Conservation (phyloP, 2,888 invertebrate species). For the Clepsis dumicolana region DNA sequence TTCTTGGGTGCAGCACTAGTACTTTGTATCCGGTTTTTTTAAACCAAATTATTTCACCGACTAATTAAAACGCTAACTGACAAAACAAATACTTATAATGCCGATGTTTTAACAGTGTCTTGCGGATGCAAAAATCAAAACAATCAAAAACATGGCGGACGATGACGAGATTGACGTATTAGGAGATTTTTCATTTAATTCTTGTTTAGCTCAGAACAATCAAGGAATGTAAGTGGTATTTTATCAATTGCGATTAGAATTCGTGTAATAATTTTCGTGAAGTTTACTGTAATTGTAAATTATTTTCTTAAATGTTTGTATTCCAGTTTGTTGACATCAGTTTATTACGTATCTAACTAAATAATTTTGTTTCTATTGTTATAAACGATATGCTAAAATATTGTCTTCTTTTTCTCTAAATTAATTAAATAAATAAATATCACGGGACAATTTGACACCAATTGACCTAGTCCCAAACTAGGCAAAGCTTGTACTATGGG, state of each 20-base stretch:
- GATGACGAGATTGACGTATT: slow-evolving; percentile 91
- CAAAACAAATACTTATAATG: neutral
- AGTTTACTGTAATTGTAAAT: neutral
- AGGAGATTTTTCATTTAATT: slow-evolving; percentile 90
- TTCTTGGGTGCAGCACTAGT: no score
- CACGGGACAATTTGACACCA: no score
- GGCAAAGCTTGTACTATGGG: no score
- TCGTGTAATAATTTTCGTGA: slow-evolving; percentile 40
- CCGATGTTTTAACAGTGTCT: neutral
- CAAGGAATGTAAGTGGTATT: slow-evolving; percentile 84
- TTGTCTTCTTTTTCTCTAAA: neutral
- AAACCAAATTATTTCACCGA: neutral
- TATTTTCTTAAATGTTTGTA: neutral
- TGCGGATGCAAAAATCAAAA: slow-evolving; percentile 27
- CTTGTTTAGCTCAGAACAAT: slow-evolving; percentile 86
- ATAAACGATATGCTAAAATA: neutral
- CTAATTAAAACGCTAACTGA: neutral
- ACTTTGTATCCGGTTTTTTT: no score
- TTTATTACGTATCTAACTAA: slow-evolving; percentile 47
- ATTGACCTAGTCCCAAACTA: no score
- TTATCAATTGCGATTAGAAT: neutral
- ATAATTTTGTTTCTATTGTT: slow-evolving; percentile 40
- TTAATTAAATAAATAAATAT: no score
- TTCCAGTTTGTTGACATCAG: slow-evolving; percentile 51
- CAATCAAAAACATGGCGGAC: slow-evolving; percentile 85